Evolutionary conservation across 2,888 invertebrate species (phyloP), one percentile per base, ranked within the genome.

Genomic region (Plebejus anna): DNA sequence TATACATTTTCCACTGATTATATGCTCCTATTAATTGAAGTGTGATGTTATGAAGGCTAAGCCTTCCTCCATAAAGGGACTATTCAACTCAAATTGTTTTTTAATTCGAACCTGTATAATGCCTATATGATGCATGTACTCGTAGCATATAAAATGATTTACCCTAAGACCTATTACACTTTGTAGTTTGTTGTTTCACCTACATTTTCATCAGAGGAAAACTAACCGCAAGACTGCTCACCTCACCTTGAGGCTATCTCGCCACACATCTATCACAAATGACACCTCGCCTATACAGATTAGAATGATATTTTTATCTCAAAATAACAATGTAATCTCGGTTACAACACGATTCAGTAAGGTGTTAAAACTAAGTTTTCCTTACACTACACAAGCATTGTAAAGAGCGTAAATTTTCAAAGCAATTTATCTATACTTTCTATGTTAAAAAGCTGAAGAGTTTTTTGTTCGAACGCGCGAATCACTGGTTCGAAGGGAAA

Each of bases 301-400:
- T 82, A 82, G 72, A 78, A 71, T 81, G 81, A 82, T 81, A 78
- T 78, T 81, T 81, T 85, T 86, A 86, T 86, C 86, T 79, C 78
- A 79, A 81, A 83, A 84, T 82, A 86, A 83, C 82, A 81, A 76
- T 78, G 80, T 82, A 83, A 82, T 82, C 83, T 82, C 76, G 66
- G 66, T 75, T 57, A 76, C 80, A 80, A 79, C 79, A 76, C 75
- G 78, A 66, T 36, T 66, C 7, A 66, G 32, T 66, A 13, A 32
- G 32, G 28, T 16, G 66, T 36, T 36, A 61, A 11, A 11, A 32
- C 32, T 5, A 66, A 32, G 66, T 66, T 66, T 66, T 66, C 32
- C 32, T 32, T 66, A 28, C 9, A 32, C 28, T 28, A 28, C 3
- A 4, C 11, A 28, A 61, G 11, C 61, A 28, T 22, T 16, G 22